phyloP scores from a whole-genome alignment of 2,113 vertebrate genomes.

The Madoqua kirkii region DNA sequence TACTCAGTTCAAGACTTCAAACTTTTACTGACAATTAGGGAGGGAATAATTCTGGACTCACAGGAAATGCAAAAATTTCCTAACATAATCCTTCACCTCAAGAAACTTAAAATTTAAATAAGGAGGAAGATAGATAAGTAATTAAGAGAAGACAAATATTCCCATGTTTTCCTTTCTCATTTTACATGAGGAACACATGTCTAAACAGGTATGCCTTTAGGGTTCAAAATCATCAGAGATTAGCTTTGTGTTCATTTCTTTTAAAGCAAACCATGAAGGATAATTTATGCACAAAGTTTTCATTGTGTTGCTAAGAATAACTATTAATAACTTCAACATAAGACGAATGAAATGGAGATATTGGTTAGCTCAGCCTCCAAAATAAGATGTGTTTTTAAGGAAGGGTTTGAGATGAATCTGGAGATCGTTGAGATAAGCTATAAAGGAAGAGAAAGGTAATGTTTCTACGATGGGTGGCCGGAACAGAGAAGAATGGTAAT shows the following conservation, averaged over 20 bases:
- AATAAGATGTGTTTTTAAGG: not conserved
- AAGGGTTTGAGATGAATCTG: not conserved
- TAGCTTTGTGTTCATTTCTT: not conserved
- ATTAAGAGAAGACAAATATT: not conserved
- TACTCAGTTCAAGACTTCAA: not conserved
- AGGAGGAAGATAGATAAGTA: not conserved
- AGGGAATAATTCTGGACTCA: not conserved
- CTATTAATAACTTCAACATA: not conserved
- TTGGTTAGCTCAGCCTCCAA: not conserved
- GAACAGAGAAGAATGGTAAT: not conserved
- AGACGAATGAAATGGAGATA: not conserved
- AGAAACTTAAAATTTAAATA: slow-evolving; percentile 20
- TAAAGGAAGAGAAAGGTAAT: not conserved
- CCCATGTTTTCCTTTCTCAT: not conserved
- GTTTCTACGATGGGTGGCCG: not conserved
- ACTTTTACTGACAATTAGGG: not conserved
- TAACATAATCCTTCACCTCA: not conserved
- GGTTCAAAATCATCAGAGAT: not conserved
- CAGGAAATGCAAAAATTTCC: not conserved
- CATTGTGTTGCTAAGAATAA: not conserved
- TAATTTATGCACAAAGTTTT: not conserved
- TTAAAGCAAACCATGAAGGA: not conserved
- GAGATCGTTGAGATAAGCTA: not conserved
- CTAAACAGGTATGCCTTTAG: not conserved
- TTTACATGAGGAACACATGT: not conserved